These are phyloP conservation scores for Poeciliopsis prolifica DNA, from an alignment of 2,113 vertebrate genomes.

Conservation along the genomic window DNA sequence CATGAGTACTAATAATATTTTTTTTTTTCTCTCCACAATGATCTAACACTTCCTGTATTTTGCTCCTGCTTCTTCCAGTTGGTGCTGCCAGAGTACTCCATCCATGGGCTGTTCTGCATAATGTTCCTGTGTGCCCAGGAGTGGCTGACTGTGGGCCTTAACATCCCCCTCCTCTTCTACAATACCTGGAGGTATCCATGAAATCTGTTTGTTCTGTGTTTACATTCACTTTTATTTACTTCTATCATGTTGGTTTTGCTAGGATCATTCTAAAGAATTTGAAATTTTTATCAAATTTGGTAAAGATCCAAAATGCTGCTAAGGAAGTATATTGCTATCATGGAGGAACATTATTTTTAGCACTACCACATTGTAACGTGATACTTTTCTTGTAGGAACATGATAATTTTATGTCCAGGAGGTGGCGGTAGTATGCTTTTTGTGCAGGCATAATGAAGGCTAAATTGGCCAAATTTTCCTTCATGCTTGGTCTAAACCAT, in stretches of 20 bases:
- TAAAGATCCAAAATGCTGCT: not conserved
- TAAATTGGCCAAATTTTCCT: too few relatives aligned
- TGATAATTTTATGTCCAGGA: too few relatives aligned
- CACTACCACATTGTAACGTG: too few relatives aligned
- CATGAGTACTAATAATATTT: too few relatives aligned
- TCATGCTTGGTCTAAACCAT: too few relatives aligned
- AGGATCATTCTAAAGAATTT: not conserved
- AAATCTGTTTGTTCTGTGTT: constrained; percentile 18
- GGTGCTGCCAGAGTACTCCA: constrained; percentile 96
- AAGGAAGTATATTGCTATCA: too few relatives aligned
- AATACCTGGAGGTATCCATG: constrained; percentile 94
- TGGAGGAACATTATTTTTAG: too few relatives aligned
- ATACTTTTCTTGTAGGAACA: too few relatives aligned
- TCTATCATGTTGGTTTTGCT: not conserved
- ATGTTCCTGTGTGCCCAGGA: constrained; percentile 98
- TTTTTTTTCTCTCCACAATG: not conserved
- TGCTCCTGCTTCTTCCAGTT: constrained; percentile 75
- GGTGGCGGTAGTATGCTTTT: too few relatives aligned
- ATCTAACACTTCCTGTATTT: constrained; percentile 1
- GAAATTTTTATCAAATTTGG: not conserved
- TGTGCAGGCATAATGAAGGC: too few relatives aligned
- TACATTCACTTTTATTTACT: not conserved
- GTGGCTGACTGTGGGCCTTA: constrained; percentile 96
- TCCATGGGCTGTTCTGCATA: constrained; percentile 97
- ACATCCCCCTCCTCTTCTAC: constrained; percentile 94